Evolutionary conservation across 2,888 invertebrate genomes (phyloP), one percentile per base, ranked within the genome.

Genomic region (Margaritifera margaritifera): DNA sequence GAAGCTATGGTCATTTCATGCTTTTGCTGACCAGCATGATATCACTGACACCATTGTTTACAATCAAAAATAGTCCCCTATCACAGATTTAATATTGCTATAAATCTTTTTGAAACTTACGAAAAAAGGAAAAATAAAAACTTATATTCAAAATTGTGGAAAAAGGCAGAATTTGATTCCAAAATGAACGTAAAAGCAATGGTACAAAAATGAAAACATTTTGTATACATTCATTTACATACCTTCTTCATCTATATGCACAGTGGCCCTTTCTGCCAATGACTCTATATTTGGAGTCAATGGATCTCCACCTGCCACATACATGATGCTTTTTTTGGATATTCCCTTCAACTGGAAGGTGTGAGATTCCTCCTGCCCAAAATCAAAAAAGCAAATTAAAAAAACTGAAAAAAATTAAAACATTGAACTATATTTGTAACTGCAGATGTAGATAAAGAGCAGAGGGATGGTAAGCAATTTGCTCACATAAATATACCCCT

Each of bases 241-340:
- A 80, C 82, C 87, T 73, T 87, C 86, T 62, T 87, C 86, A 8
- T 86, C 87, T 5, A 81, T 78, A 8, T 72, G 69, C 8, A 63
- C 57, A 2, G 68, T 66, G 22, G 85, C 81, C 60, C 79, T 65
- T 6, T 82, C 82, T 6, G 87, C 75, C 24, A 89, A 74, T 11
- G 87, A 88, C 68, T 88, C 87, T 4, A 86, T 69, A 51, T 81
- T 79, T 15, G 89, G 86, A 18, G 75, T 62, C 24, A 86, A 69
- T 6, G 72, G 74, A 62, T 88, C 88, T 5, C 84, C 84, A 15
- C 88, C 88, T 11, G 81, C 79, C 57, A 89, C 72, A 79, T 80
- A 89, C 88, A 88, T 88, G 27, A 87, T 83, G 64, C 81, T 82
- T 1, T 80, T 72, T 70, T 87, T 87, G 63, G 84, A 83, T 66